Evolutionary conservation across 2,113 vertebrate genomes (phyloP).

Genomic region (Pagrus major): DNA sequence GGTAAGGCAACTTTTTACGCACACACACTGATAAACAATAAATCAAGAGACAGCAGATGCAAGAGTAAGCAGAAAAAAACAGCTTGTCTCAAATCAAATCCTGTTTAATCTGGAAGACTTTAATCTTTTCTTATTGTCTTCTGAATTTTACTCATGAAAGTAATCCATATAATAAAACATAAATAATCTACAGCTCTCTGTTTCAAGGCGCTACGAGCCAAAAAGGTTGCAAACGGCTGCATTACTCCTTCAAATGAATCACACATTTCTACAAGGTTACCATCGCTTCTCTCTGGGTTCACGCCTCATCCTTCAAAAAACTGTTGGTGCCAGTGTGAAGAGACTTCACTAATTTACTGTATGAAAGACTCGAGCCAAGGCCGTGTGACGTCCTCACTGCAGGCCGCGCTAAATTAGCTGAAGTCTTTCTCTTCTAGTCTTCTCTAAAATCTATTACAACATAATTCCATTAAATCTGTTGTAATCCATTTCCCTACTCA

Average conservation of each 20-base stretch:
- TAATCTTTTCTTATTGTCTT: neutral
- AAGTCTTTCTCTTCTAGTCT: neutral
- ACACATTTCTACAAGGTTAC: conserved; percentile 4
- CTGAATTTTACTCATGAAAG: neutral
- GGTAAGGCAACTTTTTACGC: conserved; percentile 5
- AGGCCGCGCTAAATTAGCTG: neutral
- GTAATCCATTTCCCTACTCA: neutral
- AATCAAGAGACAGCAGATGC: conserved; percentile 14
- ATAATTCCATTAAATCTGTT: neutral
- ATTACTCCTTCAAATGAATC: neutral
- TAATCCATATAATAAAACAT: neutral
- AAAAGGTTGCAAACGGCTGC: neutral
- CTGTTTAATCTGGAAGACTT: neutral
- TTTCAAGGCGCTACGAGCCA: neutral
- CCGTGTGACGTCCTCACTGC: neutral
- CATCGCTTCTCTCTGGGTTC: neutral
- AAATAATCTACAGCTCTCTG: neutral
- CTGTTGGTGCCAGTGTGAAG: neutral
- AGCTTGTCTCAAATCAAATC: neutral
- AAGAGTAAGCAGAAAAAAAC: neutral
- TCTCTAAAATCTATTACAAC: neutral
- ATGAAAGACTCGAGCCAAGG: conserved; percentile 5
- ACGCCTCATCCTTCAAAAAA: neutral
- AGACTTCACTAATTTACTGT: neutral
- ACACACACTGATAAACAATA: conserved; percentile 11